These are phyloP conservation scores for Oreohelix idahoensis DNA, from an alignment of 1,140 invertebrate genomes.

Conservation along the genomic window DNA sequence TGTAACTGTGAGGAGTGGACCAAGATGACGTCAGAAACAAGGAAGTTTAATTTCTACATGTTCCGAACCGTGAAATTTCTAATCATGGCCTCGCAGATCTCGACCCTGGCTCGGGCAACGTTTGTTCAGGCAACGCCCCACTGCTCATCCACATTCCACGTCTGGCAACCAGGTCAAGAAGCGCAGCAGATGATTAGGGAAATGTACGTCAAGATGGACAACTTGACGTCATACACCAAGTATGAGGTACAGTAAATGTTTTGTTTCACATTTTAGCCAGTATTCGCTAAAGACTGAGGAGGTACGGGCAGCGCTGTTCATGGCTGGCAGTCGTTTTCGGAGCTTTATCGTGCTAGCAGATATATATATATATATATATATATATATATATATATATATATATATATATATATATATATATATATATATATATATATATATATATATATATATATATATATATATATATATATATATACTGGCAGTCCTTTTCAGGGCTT, in stretches of 20 bases:
- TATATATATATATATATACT: too few relatives aligned
- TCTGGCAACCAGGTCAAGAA: constrained; percentile 65
- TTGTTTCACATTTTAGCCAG: too few relatives aligned
- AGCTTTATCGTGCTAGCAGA: too few relatives aligned
- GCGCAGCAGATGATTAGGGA: constrained; percentile 54
- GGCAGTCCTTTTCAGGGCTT: too few relatives aligned
- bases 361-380: too few relatives aligned
- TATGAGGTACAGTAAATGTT: constrained; percentile 39
- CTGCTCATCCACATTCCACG: constrained; percentile 57
- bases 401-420: too few relatives aligned
- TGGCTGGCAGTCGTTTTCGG: too few relatives aligned
- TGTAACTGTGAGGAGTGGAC: background rate
- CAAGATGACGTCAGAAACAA: background rate
- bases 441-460: too few relatives aligned
- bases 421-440: too few relatives aligned
- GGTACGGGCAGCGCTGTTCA: too few relatives aligned
- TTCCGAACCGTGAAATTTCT: background rate
- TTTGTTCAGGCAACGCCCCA: background rate
- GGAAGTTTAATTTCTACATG: background rate
- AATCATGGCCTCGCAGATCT: background rate
- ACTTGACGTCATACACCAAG: constrained; percentile 55
- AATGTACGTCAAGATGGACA: constrained; percentile 53
- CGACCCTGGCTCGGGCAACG: background rate
- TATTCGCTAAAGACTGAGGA: too few relatives aligned
- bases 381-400: too few relatives aligned